Conservation (phyloP, 2,113 vertebrate species). For the Pandion haliaetus region DNA sequence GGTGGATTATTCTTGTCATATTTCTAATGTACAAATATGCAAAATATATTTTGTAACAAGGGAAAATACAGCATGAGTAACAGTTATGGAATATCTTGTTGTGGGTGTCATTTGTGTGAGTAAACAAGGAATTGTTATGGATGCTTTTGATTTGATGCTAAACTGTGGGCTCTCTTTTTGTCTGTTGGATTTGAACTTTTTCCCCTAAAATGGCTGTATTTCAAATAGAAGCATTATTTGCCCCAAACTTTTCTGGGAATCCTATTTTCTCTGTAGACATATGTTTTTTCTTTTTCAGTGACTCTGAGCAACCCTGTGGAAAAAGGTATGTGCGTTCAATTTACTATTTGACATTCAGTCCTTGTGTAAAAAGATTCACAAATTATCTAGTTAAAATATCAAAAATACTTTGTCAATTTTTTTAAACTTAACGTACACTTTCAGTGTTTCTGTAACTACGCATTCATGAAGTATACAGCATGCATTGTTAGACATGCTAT, state of each 20-base stretch:
- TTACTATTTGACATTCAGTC: neutral
- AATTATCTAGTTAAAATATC: neutral
- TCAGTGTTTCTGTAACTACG: neutral
- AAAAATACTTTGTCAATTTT: neutral
- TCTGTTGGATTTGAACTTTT: neutral
- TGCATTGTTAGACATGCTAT: neutral
- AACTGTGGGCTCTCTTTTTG: neutral
- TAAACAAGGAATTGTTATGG: neutral
- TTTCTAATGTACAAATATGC: neutral
- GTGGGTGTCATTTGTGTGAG: neutral
- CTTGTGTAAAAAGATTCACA: neutral
- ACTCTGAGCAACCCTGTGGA: slow-evolving; percentile 87
- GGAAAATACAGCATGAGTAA: neutral
- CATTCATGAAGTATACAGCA: neutral
- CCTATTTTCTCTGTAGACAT: neutral
- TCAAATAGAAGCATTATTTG: neutral
- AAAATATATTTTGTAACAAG: neutral
- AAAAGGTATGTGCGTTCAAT: slow-evolving; percentile 81
- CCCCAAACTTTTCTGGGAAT: neutral
- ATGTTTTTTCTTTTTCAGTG: slow-evolving; percentile 72
- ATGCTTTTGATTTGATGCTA: neutral
- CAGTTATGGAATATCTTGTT: neutral
- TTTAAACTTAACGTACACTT: neutral
- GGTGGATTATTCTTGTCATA: neutral
- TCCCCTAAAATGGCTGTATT: neutral